Conservation (phyloP, 1,140 invertebrate genomes). For the Trichonephila clavata region DNA sequence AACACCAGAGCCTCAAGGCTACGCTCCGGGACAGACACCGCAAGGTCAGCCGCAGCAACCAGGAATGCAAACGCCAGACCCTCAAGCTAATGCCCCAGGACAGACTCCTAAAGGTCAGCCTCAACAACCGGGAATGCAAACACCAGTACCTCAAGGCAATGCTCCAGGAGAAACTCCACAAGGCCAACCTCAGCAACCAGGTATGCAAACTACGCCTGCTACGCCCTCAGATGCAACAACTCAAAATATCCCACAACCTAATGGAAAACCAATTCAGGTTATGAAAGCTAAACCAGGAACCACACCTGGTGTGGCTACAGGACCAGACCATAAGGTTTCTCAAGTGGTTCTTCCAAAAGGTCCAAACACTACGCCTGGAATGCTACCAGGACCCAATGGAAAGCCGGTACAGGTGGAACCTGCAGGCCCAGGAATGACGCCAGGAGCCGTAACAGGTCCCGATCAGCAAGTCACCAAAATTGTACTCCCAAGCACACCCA, state of each 20-base stretch:
- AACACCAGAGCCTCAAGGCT: no score
- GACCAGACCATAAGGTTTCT: background rate
- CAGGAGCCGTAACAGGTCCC: background rate
- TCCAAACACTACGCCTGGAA: background rate
- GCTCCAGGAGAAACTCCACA: no score
- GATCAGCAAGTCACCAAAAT: background rate
- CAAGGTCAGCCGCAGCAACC: no score
- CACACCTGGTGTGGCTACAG: background rate
- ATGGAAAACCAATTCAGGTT: background rate
- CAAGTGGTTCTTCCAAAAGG: background rate
- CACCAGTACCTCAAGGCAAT: no score
- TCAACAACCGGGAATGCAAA: no score
- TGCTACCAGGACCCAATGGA: background rate
- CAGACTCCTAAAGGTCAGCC: no score
- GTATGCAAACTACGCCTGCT: background rate
- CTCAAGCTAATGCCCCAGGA: no score
- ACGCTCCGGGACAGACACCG: background rate
- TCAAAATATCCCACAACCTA: background rate
- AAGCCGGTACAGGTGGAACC: background rate
- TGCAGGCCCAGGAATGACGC: background rate
- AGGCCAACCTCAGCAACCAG: no score
- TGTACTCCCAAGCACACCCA: background rate
- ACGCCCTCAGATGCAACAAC: background rate
- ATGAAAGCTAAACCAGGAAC: background rate
- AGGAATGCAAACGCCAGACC: no score